These are phyloP conservation scores for Grus americana DNA, from an alignment of 2,113 vertebrate species.

Conservation along the genomic window DNA sequence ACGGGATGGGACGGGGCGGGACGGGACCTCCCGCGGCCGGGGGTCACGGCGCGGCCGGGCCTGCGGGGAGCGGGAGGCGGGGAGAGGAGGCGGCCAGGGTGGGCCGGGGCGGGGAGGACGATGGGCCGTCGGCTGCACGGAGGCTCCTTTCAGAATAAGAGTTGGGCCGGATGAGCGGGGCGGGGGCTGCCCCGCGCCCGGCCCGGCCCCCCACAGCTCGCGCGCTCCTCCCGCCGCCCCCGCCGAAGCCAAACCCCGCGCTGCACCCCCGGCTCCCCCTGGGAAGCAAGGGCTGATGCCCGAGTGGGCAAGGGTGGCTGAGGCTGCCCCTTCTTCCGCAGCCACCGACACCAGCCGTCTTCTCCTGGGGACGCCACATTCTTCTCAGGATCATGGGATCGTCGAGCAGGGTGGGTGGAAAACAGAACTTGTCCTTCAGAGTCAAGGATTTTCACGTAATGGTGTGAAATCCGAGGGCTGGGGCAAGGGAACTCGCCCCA, in stretches of 20 bases:
- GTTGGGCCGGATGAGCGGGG: not conserved
- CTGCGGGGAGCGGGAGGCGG: not conserved
- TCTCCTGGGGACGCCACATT: rapidly evolving
- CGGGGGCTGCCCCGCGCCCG: not conserved
- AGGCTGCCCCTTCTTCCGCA: not conserved
- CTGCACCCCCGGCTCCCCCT: too few species aligned
- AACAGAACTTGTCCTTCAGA: not conserved
- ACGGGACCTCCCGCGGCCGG: not conserved
- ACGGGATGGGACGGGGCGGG: not conserved
- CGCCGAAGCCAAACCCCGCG: not conserved
- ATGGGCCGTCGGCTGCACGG: not conserved
- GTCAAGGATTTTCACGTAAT: not conserved
- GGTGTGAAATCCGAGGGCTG: not conserved
- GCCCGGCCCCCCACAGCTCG: not conserved
- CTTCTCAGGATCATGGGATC: not conserved
- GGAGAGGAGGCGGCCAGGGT: not conserved
- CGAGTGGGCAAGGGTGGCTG: too few species aligned
- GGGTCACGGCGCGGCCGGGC: not conserved
- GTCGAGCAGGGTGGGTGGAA: not conserved
- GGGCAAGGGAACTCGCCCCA: too few species aligned
- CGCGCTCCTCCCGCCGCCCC: not conserved
- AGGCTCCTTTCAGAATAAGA: constrained; percentile 57
- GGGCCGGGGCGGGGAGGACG: not conserved
- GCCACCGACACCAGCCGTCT: not conserved
- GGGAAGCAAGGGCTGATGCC: not conserved